phyloP scores from a whole-genome alignment of 2,888 invertebrate species.

The Sthenelais limicola region DNA sequence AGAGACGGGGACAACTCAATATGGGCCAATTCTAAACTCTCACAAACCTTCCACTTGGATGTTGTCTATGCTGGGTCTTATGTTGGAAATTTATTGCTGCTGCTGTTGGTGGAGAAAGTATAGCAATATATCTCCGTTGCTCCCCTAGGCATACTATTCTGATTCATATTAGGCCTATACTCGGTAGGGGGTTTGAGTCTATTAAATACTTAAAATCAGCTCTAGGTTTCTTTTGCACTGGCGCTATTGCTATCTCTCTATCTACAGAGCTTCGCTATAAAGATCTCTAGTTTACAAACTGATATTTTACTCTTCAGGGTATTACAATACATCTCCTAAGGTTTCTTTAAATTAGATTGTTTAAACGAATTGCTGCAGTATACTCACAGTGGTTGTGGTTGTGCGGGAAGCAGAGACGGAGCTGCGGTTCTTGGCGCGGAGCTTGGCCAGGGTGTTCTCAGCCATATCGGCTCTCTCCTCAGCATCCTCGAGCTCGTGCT shows the following conservation, averaged over 20 bases:
- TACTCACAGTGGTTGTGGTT: slow-evolving; percentile 42
- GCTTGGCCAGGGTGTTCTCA: slow-evolving; percentile 73
- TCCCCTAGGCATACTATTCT: background rate
- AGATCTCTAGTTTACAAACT: background rate
- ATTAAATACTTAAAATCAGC: background rate
- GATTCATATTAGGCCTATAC: background rate
- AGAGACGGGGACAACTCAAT: no score
- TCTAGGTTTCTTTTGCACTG: background rate
- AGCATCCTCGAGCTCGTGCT: slow-evolving; percentile 74
- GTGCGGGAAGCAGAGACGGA: slow-evolving; percentile 62
- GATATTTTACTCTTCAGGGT: background rate
- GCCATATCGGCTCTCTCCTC: slow-evolving; percentile 74
- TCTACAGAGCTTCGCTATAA: background rate
- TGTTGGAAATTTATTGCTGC: background rate
- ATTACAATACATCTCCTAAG: background rate
- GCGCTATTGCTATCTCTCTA: background rate
- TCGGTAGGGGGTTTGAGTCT: background rate
- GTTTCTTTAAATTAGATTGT: background rate
- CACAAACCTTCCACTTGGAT: slow-evolving; percentile 25
- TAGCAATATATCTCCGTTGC: background rate
- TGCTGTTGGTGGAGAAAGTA: background rate
- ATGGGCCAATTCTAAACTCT: no score
- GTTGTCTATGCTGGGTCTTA: slow-evolving; percentile 9
- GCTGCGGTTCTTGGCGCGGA: slow-evolving; percentile 71
- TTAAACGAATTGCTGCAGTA: background rate